phyloP scores from a whole-genome alignment of 2,888 invertebrate species.

The Nemotelus pantherinus region DNA sequence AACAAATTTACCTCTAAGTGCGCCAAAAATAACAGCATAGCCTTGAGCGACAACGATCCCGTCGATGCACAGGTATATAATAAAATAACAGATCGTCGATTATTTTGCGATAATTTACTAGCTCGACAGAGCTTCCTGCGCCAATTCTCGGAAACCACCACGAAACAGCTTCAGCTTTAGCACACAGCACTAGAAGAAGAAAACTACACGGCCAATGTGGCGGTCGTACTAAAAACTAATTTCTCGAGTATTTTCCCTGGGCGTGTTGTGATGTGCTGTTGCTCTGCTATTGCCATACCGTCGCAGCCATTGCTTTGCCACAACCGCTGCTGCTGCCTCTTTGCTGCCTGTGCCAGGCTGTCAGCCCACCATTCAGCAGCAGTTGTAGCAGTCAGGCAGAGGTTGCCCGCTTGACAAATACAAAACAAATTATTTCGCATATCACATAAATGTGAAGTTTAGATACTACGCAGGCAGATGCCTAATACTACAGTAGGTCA shows the following conservation, averaged over 20 bases:
- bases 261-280: background rate
- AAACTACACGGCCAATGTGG: conserved; percentile 35
- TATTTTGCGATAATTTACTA: background rate
- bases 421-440: background rate
- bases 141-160: background rate
- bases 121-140: background rate
- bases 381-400: background rate
- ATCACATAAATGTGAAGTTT: background rate
- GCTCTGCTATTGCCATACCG: conserved; percentile 11
- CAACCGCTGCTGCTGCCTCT: conserved; percentile 14
- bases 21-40: background rate
- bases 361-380: background rate
- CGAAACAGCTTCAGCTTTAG: background rate
- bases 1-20: conserved; percentile 3
- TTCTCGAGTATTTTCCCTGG: conserved; percentile 16
- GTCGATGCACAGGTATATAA: background rate
- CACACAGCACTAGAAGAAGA: conserved; percentile 33
- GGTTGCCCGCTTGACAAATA: conserved; percentile 27
- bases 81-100: background rate
- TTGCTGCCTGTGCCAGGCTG: background rate
- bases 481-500: conserved; percentile 25
- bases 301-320: background rate
- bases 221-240: conserved; percentile 30
- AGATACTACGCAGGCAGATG: conserved; percentile 13
- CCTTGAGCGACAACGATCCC: background rate